phyloP scores from a whole-genome alignment of 2,797 vertebrate species.

The Allobates femoralis region DNA sequence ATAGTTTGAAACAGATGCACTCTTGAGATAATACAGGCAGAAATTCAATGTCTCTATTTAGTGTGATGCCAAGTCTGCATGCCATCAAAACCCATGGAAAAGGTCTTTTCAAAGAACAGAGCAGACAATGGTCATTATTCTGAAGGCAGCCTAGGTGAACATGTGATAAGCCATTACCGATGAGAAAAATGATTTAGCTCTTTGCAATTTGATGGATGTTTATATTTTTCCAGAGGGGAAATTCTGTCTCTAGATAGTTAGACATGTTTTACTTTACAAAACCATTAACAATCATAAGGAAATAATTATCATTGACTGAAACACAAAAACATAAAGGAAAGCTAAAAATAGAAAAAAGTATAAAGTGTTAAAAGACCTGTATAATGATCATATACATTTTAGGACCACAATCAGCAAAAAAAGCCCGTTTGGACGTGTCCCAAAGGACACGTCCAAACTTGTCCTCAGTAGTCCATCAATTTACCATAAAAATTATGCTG shows the following conservation, averaged over 20 bases:
- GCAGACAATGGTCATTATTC: constrained; percentile 58
- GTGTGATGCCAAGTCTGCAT: constrained; percentile 73
- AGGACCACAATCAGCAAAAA: too few relatives aligned
- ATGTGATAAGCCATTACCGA: constrained; percentile 29
- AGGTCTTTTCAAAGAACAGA: constrained; percentile 49
- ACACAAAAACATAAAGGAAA: neutral
- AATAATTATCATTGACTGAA: neutral
- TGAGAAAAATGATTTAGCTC: constrained; percentile 3
- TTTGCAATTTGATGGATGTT: neutral
- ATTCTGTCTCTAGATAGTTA: neutral
- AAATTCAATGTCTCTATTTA: constrained; percentile 72
- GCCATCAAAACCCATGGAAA: constrained; percentile 66
- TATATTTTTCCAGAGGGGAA: neutral
- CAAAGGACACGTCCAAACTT: too few relatives aligned
- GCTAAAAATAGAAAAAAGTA: too few relatives aligned
- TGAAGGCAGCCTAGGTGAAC: constrained; percentile 56
- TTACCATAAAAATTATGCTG: too few relatives aligned
- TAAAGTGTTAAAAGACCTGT: too few relatives aligned
- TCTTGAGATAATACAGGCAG: constrained; percentile 77
- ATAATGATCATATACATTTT: too few relatives aligned
- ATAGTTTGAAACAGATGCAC: constrained; percentile 80
- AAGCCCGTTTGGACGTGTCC: too few relatives aligned
- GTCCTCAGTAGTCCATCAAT: too few relatives aligned
- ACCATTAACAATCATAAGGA: constrained; percentile 3
- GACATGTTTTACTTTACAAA: neutral